Evolutionary conservation across 2,888 invertebrate genomes (phyloP).

Genomic region (Amphipyra tragopoginis): DNA sequence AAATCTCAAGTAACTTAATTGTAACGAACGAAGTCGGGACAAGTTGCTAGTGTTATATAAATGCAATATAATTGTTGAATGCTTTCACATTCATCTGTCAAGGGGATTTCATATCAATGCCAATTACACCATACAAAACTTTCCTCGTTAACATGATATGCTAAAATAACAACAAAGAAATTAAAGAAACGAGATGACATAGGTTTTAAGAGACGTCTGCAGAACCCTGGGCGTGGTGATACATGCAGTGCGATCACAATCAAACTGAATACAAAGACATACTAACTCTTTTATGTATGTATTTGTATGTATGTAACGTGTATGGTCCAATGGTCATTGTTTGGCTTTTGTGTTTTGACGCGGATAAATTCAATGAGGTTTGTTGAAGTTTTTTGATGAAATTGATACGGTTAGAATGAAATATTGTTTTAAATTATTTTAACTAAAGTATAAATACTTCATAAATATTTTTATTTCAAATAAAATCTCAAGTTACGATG

Average conservation of each 20-base stretch:
- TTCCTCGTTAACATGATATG: constrained; percentile 5
- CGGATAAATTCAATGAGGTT: constrained; percentile 29
- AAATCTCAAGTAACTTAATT: too few species aligned
- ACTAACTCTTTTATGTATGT: constrained; percentile 31
- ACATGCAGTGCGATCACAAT: constrained; percentile 65
- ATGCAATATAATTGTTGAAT: too few species aligned
- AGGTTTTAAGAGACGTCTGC: constrained; percentile 16
- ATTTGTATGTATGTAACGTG: constrained; percentile 23
- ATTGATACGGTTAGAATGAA: constrained; percentile 19
- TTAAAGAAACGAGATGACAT: constrained; percentile 27
- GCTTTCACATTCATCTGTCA: too few species aligned
- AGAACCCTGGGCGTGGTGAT: constrained; percentile 49
- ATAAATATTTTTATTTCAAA: too few species aligned
- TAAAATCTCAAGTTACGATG: too few species aligned
- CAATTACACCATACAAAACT: neutral
- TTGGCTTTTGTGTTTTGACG: constrained; percentile 34
- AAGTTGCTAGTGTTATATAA: too few species aligned
- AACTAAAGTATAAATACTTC: too few species aligned
- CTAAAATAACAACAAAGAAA: constrained; percentile 25
- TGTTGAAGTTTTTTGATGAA: constrained; percentile 25
- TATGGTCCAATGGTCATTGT: constrained; percentile 57
- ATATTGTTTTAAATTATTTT: too few species aligned
- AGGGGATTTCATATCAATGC: too few species aligned
- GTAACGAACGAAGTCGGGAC: too few species aligned
- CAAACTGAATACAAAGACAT: constrained; percentile 70